Evolutionary conservation across 2,888 invertebrate genomes (phyloP), one percentile per base, ranked within the genome.

Genomic region (Hypena proboscidalis): DNA sequence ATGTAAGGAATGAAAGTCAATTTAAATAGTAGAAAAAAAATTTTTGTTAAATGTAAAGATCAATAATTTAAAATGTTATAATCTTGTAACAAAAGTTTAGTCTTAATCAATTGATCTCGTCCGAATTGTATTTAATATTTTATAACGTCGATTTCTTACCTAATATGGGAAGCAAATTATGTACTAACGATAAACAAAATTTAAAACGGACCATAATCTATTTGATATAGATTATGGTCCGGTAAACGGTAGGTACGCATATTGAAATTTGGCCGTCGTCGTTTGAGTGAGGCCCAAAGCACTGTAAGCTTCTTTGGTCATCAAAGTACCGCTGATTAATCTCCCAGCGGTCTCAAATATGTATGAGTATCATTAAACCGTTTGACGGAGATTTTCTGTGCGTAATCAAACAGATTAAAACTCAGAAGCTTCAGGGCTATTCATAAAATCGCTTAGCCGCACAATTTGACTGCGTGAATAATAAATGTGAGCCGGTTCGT

Each of bases 381-480:
- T 41, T 62, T 38, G 40, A 36, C 43, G 43, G 49, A 41, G 48
- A 61, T 63, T 64, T 62, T 59, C 47, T 47, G 31, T 39, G 32
- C 45, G 41, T 62, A 58, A 34, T 58, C 55, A 54, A 56, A 61
- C 35, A 51, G 52, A 64, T 64, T 59, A 58, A 31, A 52, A 38
- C 32, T 39, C 37, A 42, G 34, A 38, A 51, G 48, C 63, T 56
- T 66, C 58, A 31, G 37, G 30, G 34, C 44, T 33, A 52, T 58
- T 51, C 50, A 58, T 58, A 59, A 59, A 62, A 59, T 62, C 35
- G 54, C 55, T 64, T 46, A 53, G 37, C 40, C 40, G 17, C 42
- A 50, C 48, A 45, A 52, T 61, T 67, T 65, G 30, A 33, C 29
- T 33, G 17, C 11, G 20, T 50, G 43, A 61, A 55, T 68, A 55